Conservation (phyloP, 2,888 invertebrate species). For the Xestia xanthographa region DNA sequence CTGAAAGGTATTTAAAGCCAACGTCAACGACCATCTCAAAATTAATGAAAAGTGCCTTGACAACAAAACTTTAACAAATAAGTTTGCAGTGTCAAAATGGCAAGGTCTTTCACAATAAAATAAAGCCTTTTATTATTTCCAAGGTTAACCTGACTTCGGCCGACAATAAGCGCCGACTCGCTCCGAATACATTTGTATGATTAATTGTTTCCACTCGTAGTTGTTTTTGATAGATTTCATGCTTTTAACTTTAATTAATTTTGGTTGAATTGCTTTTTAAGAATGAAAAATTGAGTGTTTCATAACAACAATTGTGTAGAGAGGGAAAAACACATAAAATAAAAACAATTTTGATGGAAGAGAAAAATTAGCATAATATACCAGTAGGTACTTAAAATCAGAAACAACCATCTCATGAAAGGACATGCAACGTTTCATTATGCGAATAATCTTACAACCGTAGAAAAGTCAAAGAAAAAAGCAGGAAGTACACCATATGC, state of each 20-base stretch:
- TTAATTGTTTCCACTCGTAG: conserved; percentile 51
- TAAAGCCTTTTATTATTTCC: conserved; percentile 49
- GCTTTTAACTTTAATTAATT: conserved; percentile 54
- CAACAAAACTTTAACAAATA: conserved; percentile 28
- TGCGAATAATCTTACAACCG: background rate
- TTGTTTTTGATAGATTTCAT: conserved; percentile 57
- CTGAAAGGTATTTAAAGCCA: conserved; percentile 10
- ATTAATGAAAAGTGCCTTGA: conserved; percentile 34
- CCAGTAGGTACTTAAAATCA: background rate
- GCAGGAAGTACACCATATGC: background rate
- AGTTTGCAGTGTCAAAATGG: conserved; percentile 44
- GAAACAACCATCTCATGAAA: background rate
- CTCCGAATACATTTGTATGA: conserved; percentile 59
- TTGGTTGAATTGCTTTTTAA: conserved; percentile 35
- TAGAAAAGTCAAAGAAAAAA: background rate
- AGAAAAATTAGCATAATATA: background rate
- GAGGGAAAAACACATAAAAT: background rate
- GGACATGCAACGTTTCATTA: background rate
- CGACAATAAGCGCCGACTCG: conserved; percentile 38
- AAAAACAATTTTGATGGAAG: background rate
- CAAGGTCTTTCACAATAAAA: conserved; percentile 32
- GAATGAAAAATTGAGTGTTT: conserved; percentile 28
- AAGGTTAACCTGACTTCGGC: conserved; percentile 46
- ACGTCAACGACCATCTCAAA: conserved; percentile 28
- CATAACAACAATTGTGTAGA: background rate